These are phyloP conservation scores for Sebastes dallii DNA, from an alignment of 2,797 vertebrate genomes.

Conservation along the genomic window DNA sequence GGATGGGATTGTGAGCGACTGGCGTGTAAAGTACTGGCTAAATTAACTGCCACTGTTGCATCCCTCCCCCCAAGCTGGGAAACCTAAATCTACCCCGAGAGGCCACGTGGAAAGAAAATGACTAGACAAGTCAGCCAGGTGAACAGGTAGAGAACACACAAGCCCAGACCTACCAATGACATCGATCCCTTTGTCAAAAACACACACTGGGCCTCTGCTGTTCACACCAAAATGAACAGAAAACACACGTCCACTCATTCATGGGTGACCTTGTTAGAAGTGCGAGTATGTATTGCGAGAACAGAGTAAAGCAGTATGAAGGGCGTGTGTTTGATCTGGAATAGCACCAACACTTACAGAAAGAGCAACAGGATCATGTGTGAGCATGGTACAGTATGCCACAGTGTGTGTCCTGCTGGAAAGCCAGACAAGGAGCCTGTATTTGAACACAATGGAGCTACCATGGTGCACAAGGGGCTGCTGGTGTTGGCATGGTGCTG, in stretches of 20 bases:
- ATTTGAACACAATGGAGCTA: conserved; percentile 58
- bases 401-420: neutral
- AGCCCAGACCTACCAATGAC: neutral
- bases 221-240: neutral
- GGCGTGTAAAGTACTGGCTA: conserved; percentile 36
- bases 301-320: neutral
- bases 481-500: conserved; percentile 58
- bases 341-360: neutral
- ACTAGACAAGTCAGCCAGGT: neutral
- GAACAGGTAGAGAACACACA: neutral
- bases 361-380: conserved; percentile 6
- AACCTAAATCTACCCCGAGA: neutral
- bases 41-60: conserved; percentile 38
- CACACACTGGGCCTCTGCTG: neutral
- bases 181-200: neutral
- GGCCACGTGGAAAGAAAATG: neutral
- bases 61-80: neutral
- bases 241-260: neutral
- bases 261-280: conserved; percentile 11
- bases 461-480: conserved; percentile 54
- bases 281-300: neutral
- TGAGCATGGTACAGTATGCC: neutral
- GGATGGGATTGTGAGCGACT: neutral
- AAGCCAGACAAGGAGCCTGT: conserved; percentile 46
- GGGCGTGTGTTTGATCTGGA: conserved; percentile 1